Percentiles rank a stretch among this genome's conserved stretches.
Evolutionary conservation across 2,113 vertebrate species (phyloP).

Genomic region (Coptodon bakossiorum): DNA sequence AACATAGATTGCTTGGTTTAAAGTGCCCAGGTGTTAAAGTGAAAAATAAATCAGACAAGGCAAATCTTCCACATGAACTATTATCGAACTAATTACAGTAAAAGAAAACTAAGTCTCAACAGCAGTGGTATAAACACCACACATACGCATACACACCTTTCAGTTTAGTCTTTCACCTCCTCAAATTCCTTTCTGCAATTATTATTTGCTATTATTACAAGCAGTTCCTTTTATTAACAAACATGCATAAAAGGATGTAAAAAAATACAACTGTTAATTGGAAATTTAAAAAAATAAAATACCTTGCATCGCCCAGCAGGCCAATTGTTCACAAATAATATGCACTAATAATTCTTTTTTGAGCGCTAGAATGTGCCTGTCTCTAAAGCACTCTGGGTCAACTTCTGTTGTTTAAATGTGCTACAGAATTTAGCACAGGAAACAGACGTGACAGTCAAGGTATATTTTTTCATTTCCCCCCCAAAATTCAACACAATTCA

Average conservation of each 20-base stretch:
- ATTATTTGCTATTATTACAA: not conserved
- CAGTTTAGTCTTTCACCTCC: not conserved
- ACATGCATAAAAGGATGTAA: not conserved
- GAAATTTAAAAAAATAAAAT: not conserved
- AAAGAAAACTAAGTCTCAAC: not conserved
- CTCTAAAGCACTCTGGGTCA: accelerated
- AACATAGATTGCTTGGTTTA: not conserved
- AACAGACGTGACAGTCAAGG: not conserved
- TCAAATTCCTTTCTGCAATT: not conserved
- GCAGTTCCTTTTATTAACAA: accelerated
- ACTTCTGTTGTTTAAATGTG: not conserved
- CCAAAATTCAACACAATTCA: not conserved
- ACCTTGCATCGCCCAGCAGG: not conserved
- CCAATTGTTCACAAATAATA: not conserved
- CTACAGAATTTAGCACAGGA: not conserved
- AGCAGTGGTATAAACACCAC: not conserved
- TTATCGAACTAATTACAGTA: not conserved
- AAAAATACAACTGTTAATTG: not conserved
- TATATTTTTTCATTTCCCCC: not conserved
- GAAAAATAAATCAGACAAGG: not conserved
- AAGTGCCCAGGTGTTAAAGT: not conserved
- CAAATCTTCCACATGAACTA: not conserved
- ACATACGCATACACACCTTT: not conserved
- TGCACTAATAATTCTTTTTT: not conserved
- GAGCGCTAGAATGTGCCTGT: not conserved